phyloP scores from a whole-genome alignment of 1,140 invertebrate species.

The Heliconius nattereri region DNA sequence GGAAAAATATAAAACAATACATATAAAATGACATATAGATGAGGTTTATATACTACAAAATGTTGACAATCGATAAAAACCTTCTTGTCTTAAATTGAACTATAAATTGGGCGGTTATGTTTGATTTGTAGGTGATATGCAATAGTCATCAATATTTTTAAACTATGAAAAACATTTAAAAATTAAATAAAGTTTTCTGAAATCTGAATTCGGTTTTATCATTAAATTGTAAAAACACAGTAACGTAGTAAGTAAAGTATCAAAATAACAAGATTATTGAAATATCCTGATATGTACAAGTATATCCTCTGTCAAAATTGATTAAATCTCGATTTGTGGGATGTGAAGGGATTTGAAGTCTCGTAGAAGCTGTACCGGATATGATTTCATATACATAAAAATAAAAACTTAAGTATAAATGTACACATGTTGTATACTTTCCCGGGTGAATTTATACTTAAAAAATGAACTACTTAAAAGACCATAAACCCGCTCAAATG shows the following conservation, averaged over 20 bases:
- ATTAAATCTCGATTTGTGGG: slow-evolving; percentile 1
- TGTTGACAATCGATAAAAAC: neutral
- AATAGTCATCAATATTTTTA: no score
- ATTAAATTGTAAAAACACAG: neutral
- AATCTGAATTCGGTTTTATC: neutral
- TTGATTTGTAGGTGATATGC: neutral
- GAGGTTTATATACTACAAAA: neutral
- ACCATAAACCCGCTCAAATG: no score
- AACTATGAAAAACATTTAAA: neutral
- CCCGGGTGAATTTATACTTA: no score
- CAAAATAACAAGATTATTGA: slow-evolving; percentile 5
- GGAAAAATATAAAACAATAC: slow-evolving; percentile 3
- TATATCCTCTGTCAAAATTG: slow-evolving; percentile 14
- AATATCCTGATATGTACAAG: neutral
- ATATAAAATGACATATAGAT: slow-evolving; percentile 12
- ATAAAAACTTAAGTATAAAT: neutral
- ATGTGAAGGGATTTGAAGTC: neutral
- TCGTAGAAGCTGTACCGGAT: neutral
- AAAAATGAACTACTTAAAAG: no score
- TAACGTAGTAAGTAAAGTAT: neutral
- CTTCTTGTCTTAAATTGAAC: neutral
- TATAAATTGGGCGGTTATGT: no score
- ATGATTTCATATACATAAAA: neutral
- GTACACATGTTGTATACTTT: no score
- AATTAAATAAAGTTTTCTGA: neutral